phyloP scores from a whole-genome alignment of 2,113 vertebrate genomes.

The Plestiodon gilberti region DNA sequence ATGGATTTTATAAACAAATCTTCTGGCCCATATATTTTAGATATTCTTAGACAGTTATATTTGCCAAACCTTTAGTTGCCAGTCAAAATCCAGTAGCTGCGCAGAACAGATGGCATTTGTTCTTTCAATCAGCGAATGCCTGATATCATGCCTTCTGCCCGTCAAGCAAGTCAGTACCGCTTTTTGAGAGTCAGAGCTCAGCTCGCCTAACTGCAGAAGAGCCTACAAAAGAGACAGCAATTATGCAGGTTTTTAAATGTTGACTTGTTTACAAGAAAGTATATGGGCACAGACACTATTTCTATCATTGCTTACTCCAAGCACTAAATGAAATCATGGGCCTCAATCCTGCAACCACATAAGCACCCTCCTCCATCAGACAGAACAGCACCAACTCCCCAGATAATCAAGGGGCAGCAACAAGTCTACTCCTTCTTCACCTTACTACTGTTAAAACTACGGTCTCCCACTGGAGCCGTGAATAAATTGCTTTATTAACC shows the following conservation, averaged over 20 bases:
- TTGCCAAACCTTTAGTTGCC: conserved; percentile 90
- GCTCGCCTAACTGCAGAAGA: conserved; percentile 74
- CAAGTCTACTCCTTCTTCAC: too few species aligned
- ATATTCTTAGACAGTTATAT: not conserved
- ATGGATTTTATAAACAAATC: not conserved
- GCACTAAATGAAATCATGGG: not conserved
- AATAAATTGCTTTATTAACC: too few species aligned
- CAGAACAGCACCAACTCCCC: too few species aligned
- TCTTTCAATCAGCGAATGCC: conserved; percentile 79
- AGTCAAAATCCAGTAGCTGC: conserved; percentile 93
- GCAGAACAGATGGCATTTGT: conserved; percentile 86
- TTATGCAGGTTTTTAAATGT: not conserved
- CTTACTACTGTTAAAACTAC: too few species aligned
- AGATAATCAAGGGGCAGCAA: too few species aligned
- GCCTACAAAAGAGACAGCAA: conserved; percentile 70
- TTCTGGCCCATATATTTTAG: not conserved
- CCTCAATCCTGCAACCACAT: not conserved
- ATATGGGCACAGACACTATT: accelerated
- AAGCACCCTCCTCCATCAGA: too few species aligned
- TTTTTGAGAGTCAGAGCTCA: conserved; percentile 75
- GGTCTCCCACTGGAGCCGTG: too few species aligned
- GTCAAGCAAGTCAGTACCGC: conserved; percentile 82
- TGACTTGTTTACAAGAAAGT: not conserved
- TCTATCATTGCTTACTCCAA: not conserved
- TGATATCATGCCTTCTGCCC: conserved; percentile 86